Evolutionary conservation across 2,888 invertebrate genomes (phyloP), one percentile per base, ranked within the genome.

Genomic region (Neoaliturus tenellus): DNA sequence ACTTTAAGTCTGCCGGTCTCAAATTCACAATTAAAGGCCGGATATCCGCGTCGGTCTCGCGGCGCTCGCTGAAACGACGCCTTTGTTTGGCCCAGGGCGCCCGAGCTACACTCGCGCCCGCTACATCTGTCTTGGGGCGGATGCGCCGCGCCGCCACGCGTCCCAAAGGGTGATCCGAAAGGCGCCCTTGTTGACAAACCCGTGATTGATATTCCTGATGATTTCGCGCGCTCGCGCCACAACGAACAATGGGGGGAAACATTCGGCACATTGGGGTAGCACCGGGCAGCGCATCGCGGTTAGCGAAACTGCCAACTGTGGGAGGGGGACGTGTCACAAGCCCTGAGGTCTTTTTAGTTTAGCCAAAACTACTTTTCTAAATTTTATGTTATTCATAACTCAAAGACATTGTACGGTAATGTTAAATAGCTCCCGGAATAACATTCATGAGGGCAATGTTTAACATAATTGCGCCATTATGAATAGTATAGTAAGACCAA

Each of bases 11-110:
- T 2, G 8, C 62, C 28, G 31, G 55, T 10, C 55, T 62, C 62
- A 31, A 62, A 62, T 62, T 62, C 14, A 62, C 62, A 62, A 69
- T 69, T 69, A 69, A 69, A 69, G 23, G 69, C 69, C 69, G 69
- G 69, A 69, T 69, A 39, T 69, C 69, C 69, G 69, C 39, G 14
- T 69, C n/a, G 69, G 35, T 33, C 31, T 67, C 31, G 14, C 67
- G 14, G 2, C 31, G 67, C 4, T n/a, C 4, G 5, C 31, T n/a
- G 39, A 39, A 39, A 69, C 39, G 69, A 35, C 23, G 39, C 5
- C 31, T 17, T 67, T 28, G 58, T 28, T 28, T 2, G 31, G 5
- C 67, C 51, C 44, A 44, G 12, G 17, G 10, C 44, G 12, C 12
- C 44, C 44, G 44, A 35, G 69, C 69, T 28, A 62, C 55, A 55